Evolutionary conservation across 2,797 vertebrate genomes (phyloP).

Genomic region (Sebastes elongatus): DNA sequence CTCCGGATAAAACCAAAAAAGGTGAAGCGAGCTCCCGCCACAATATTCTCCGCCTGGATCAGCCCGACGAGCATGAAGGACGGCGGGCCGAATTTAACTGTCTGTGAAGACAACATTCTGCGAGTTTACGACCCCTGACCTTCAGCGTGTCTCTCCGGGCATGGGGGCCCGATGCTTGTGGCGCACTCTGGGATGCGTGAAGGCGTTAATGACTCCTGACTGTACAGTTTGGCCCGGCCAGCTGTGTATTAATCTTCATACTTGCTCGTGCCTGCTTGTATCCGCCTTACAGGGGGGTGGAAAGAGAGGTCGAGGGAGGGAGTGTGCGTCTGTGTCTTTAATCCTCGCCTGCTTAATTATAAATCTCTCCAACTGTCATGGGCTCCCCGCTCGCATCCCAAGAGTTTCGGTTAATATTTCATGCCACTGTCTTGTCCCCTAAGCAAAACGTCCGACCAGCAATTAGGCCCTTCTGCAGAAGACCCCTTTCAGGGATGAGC

Average conservation of each 20-base stretch:
- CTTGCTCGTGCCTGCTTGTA: conserved; percentile 6
- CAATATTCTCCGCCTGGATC: conserved; percentile 13
- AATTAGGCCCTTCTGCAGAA: conserved; percentile 59
- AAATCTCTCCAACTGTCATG: conserved; percentile 78
- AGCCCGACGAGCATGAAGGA: conserved; percentile 61
- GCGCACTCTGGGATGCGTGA: conserved; percentile 56
- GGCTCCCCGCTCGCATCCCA: conserved; percentile 53
- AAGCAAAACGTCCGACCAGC: conserved; percentile 58
- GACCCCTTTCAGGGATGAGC: conserved; percentile 21
- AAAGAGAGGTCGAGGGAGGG: conserved; percentile 12
- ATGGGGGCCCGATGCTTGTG: conserved; percentile 22
- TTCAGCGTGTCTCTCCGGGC: conserved; percentile 48
- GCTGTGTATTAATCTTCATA: conserved; percentile 69
- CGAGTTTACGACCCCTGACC: conserved; percentile 78
- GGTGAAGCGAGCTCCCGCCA: not conserved
- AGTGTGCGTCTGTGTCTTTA: conserved; percentile 58
- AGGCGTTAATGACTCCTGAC: conserved; percentile 71
- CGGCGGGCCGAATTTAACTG: conserved; percentile 57
- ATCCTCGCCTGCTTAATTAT: conserved; percentile 80
- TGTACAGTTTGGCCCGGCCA: conserved; percentile 61
- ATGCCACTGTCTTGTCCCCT: conserved; percentile 48
- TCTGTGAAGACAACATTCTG: conserved; percentile 71
- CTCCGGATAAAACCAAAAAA: not conserved
- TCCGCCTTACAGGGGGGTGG: not conserved
- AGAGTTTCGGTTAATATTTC: conserved; percentile 75